Evolutionary conservation across 2,113 vertebrate genomes (phyloP), one percentile per base, ranked within the genome.

Genomic region (Chlamydotis undulata): DNA sequence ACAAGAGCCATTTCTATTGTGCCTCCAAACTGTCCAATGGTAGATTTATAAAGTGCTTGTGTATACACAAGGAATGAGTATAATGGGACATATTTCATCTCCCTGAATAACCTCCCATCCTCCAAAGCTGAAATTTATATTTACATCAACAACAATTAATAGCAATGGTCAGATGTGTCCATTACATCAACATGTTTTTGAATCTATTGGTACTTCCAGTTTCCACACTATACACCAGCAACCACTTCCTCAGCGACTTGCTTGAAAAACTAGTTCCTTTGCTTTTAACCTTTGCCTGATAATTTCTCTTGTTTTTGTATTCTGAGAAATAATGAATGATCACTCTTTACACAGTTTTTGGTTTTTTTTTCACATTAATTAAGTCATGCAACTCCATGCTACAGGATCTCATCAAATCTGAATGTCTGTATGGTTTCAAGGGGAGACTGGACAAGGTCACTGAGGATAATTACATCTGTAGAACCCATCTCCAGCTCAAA

Each of bases 391-490:
- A 63, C 39, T 91, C 49, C 65, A 88, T 82, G 53, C 29, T 41
- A 93, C 63, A 69, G 19, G n/a, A 88, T 74, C 88, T 94, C 53
- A 37, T 94, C 57, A 85, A 88, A 86, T 80, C 55, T 53, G 41
- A 88, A 92, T 0, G 7, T 80, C 63, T 80, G 31, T 45, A 13
- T 65, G n/a, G 31, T 92, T 95, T 90, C 76, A 86, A 90, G 71
- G 76, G 37, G 47, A 93, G 52, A 86, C 11, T 80, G 83, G 68
- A 94, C 90, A 95, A 95, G 79, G 86, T 95, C 76, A 65, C 26
- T 92, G 83, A 90, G n/a, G 89, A 94, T 94, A 96, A 94, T 93
- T 95, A 74, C 68, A 86, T 86, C 91, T 90, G 50, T 92, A 87
- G 73, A 92, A 92, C 18, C 68, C 52, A 81, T 74, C 68, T 88